Conservation (phyloP, 2,113 vertebrate species). For the Embiotoca jacksoni region DNA sequence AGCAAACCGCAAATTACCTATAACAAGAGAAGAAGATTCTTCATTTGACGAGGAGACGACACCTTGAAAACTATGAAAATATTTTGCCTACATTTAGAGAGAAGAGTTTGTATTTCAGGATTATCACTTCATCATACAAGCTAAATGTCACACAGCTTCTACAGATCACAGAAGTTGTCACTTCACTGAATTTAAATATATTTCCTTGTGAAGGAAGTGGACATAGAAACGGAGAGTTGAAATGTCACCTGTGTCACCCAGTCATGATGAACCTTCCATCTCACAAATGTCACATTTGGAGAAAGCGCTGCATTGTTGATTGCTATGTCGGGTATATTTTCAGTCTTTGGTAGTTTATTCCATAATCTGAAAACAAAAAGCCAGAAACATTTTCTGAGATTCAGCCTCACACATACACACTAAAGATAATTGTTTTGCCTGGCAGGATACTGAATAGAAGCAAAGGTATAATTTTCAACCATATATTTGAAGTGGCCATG, state of each 20-base stretch:
- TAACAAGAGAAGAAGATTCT: conserved; percentile 78
- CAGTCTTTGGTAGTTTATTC: conserved; percentile 84
- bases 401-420: background rate
- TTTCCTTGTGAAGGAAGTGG: background rate
- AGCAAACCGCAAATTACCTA: conserved; percentile 66
- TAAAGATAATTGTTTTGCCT: conserved; percentile 4
- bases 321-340: conserved; percentile 81
- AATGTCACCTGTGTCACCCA: conserved; percentile 82
- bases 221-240: background rate
- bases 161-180: background rate
- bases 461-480: conserved; percentile 27
- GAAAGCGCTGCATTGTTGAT: conserved; percentile 75
- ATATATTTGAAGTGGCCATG: background rate
- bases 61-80: conserved; percentile 79
- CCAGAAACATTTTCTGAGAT: background rate
- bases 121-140: background rate
- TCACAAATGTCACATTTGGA: conserved; percentile 78
- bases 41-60: conserved; percentile 85
- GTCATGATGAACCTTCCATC: conserved; percentile 84
- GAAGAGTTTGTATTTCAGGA: conserved; percentile 8
- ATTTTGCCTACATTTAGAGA: conserved; percentile 83
- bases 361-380: conserved; percentile 78
- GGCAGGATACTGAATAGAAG: background rate
- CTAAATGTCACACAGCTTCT: background rate
- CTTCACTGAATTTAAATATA: background rate